These are phyloP conservation scores for Oceanites oceanicus DNA, from an alignment of 2,113 vertebrate genomes.

Conservation along the genomic window DNA sequence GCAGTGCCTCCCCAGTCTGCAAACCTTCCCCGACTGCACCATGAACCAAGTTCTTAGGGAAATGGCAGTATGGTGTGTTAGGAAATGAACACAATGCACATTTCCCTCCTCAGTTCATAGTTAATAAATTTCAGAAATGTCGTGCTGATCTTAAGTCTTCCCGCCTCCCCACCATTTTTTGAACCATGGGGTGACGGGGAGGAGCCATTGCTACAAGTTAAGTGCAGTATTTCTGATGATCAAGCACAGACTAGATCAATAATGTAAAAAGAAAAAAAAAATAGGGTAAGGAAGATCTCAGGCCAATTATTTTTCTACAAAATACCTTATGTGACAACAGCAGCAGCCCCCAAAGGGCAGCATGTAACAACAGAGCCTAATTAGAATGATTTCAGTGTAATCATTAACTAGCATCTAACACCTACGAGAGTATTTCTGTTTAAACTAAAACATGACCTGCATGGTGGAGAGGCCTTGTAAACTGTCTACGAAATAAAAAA, in stretches of 20 bases:
- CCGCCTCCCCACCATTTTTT: not conserved
- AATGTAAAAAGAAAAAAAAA: not conserved
- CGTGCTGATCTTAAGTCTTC: not conserved
- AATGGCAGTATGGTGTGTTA: not conserved
- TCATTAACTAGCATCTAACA: slow-evolving; percentile 85
- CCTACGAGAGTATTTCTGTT: slow-evolving; percentile 82
- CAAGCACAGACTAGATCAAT: slow-evolving; percentile 67
- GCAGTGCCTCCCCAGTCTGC: not conserved
- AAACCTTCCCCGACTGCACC: not conserved
- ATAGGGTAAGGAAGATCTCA: slow-evolving; percentile 57
- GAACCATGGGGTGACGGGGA: not conserved
- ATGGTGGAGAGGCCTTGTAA: slow-evolving; percentile 82
- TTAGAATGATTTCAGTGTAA: slow-evolving; percentile 84
- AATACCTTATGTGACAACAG: slow-evolving; percentile 80
- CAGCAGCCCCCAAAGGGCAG: slow-evolving; percentile 77
- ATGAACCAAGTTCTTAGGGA: not conserved
- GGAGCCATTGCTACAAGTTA: not conserved
- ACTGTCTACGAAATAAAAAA: slow-evolving; percentile 81
- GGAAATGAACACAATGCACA: not conserved
- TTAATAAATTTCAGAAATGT: not conserved
- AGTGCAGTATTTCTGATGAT: slow-evolving; percentile 31
- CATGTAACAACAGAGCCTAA: slow-evolving; percentile 82
- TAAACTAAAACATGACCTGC: slow-evolving; percentile 86
- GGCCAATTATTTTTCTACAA: slow-evolving; percentile 83
- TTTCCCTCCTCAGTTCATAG: not conserved